Evolutionary conservation across 2,797 vertebrate species (phyloP).

Genomic region (Pseudocheirus occidentalis): DNA sequence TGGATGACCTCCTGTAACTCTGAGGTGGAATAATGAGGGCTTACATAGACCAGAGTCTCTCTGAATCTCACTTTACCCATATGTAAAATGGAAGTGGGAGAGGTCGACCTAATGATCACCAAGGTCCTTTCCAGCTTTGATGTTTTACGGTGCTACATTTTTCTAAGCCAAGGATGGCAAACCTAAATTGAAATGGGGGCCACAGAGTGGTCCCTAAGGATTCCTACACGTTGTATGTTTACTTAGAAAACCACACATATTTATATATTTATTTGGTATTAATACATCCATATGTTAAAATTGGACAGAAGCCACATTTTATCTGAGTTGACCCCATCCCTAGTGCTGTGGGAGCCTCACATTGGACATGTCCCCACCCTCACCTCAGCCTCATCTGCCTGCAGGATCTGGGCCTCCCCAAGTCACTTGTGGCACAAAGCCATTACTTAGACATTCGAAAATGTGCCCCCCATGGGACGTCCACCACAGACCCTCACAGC

Average conservation of each 20-base stretch:
- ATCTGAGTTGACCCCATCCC: background rate
- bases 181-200: too few relatives aligned
- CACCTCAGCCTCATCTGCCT: accelerated
- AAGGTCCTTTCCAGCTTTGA: background rate
- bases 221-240: too few relatives aligned
- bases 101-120: background rate
- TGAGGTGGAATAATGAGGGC: too few relatives aligned
- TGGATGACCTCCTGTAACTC: background rate
- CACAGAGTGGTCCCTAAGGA: too few relatives aligned
- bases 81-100: background rate
- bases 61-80: background rate
- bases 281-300: background rate
- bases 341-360: background rate
- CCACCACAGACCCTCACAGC: background rate
- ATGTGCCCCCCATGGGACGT: background rate
- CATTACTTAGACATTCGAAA: background rate
- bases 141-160: background rate
- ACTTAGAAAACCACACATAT: too few relatives aligned
- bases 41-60: background rate
- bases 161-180: too few relatives aligned
- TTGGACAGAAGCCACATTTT: background rate
- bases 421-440: background rate
- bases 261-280: background rate
- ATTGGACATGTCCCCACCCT: background rate
- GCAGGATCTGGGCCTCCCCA: background rate